Evolutionary conservation across 1,140 invertebrate species (phyloP), one percentile per base, ranked within the genome.

Genomic region (Helicoverpa armigera): DNA sequence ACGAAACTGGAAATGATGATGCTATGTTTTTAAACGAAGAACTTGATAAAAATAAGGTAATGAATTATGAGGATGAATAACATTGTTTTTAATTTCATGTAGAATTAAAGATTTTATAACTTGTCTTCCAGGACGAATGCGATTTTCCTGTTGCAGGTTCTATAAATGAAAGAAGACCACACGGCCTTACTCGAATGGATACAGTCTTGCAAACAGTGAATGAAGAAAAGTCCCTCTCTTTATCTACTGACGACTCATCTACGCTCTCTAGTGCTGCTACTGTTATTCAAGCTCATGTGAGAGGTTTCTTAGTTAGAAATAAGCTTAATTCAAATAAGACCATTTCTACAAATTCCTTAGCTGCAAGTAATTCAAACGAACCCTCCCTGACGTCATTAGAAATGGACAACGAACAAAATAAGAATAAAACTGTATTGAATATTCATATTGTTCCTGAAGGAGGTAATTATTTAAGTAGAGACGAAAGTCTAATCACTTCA

Each of bases 131-230:
- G 93, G 84, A 86, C 54, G 81, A 87, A 18, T 77, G 69, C 43
- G 79, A 82, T 29, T 87, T 82, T 79, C 35, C 76, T 54, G 79
- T 82, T 75, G 63, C 80, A 35, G 61, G 31, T 60, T 11, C 69
- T 77, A 58, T 86, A 50, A 88, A 74, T 85, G 92, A 94, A 18
- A 81, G 92, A 79, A 84, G 92, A 80, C 18, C 78, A 65, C 82
- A 91, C 51, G 93, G 92, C 18, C 85, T 94, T 43, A 91, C 82
- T 58, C 87, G 94, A 83, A 95, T 94, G 88, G 94, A 95, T 77
- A 94, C 91, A 16, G 90, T 95, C 18, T 84, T 95, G 63, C 94
- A 95, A 89, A 95, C 94, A 14, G 94, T 95, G 29, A 95, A 95
- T 76, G 94, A 95, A 84, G 94, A 95, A 83, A 94, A 95, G 79